Conservation (phyloP, 2,113 vertebrate species). For the Pelvicachromis taeniatus region DNA sequence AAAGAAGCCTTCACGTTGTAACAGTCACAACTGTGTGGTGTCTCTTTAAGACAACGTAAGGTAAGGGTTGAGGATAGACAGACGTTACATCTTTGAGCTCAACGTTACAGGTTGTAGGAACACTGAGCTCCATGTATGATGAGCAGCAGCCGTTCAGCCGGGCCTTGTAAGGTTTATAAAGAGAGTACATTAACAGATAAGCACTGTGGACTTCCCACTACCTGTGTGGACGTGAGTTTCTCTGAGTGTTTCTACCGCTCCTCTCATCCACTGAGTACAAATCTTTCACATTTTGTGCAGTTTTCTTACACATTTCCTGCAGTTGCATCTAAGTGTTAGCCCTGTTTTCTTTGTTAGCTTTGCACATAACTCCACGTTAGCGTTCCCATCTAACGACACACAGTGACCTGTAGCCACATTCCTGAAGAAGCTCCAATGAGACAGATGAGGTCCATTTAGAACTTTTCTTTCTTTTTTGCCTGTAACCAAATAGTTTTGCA, state of each 20-base stretch:
- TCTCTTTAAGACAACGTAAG: no score
- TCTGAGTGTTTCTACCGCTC: no score
- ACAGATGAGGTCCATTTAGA: not conserved
- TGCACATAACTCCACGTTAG: accelerated
- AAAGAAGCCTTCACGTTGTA: not conserved
- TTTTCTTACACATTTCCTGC: not conserved
- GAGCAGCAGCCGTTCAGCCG: no score
- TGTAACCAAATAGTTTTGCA: not conserved
- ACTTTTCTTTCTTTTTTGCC: not conserved
- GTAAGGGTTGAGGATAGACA: no score
- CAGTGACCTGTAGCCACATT: not conserved
- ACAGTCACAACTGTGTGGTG: no score
- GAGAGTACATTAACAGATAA: no score
- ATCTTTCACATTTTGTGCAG: not conserved
- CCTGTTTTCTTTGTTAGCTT: not conserved
- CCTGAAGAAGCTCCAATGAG: not conserved
- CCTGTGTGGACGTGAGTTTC: no score
- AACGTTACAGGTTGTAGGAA: no score
- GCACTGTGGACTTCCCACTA: no score
- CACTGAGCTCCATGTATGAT: no score
- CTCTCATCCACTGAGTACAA: not conserved
- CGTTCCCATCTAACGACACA: not conserved
- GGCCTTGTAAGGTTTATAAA: no score
- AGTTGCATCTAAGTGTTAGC: not conserved
- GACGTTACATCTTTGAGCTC: no score